phyloP scores from a whole-genome alignment of 2,113 vertebrate species.

The Euleptes europaea region DNA sequence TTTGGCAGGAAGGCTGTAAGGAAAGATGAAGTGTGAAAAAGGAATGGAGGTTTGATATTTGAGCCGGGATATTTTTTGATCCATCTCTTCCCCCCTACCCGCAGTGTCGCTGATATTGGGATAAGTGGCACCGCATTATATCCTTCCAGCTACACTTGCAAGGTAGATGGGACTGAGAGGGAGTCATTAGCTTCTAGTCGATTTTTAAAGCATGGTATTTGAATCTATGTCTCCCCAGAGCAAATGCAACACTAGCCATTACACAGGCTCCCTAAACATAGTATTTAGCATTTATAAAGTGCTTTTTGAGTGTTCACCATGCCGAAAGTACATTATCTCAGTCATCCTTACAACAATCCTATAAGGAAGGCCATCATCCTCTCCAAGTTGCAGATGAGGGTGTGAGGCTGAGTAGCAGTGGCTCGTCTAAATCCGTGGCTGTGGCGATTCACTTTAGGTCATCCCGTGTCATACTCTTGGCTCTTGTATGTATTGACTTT shows the following conservation, averaged over 20 bases:
- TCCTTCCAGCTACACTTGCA: too few species aligned
- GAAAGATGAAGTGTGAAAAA: neutral
- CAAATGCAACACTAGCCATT: neutral
- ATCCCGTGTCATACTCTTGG: too few species aligned
- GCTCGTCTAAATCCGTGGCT: neutral
- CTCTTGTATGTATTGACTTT: too few species aligned
- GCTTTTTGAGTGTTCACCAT: neutral
- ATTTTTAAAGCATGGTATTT: too few species aligned
- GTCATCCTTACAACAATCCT: neutral
- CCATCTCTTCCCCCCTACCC: too few species aligned
- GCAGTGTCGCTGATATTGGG: too few species aligned
- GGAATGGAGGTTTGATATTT: too few species aligned
- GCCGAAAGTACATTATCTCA: neutral
- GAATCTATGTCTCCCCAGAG: too few species aligned
- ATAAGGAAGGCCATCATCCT: neutral
- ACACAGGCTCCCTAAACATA: neutral
- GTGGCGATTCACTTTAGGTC: neutral
- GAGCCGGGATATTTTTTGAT: too few species aligned
- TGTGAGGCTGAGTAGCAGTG: neutral
- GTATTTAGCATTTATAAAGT: neutral
- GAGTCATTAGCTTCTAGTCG: too few species aligned
- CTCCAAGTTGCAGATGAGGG: neutral
- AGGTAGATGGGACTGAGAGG: too few species aligned
- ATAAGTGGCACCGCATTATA: too few species aligned
- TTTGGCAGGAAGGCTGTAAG: neutral